These are phyloP conservation scores for Galerucella calmariensis DNA, from an alignment of 2,888 invertebrate genomes.

Conservation along the genomic window DNA sequence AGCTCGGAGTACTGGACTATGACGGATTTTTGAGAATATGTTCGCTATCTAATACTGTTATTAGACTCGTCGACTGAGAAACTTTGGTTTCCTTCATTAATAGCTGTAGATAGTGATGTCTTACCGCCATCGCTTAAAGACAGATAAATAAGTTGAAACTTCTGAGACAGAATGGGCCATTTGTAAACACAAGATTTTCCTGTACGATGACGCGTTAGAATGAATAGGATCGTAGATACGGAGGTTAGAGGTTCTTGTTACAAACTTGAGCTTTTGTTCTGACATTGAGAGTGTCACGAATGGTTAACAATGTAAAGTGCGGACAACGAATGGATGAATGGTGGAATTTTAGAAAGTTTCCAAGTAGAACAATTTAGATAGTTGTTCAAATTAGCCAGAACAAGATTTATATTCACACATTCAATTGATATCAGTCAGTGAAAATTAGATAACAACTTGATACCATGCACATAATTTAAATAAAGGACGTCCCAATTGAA, in stretches of 20 bases:
- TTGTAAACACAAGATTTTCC: conserved; percentile 39
- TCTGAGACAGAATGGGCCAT: conserved; percentile 23
- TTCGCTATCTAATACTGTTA: neutral
- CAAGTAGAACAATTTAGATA: neutral
- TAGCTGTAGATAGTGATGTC: conserved; percentile 9
- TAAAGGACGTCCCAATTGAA: too few relatives aligned
- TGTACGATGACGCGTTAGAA: conserved; percentile 20
- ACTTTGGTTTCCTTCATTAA: neutral
- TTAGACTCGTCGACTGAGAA: neutral
- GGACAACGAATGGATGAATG: neutral
- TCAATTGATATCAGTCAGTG: neutral
- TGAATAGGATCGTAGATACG: conserved; percentile 29
- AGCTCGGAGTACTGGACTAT: neutral
- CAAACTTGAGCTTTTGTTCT: conserved; percentile 17
- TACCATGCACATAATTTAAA: too few relatives aligned
- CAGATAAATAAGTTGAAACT: conserved; percentile 27
- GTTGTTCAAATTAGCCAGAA: neutral
- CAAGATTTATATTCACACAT: neutral
- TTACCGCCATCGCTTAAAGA: conserved; percentile 9
- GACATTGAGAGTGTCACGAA: neutral
- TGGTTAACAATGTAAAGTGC: neutral
- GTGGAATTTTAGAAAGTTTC: neutral
- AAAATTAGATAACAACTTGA: too few relatives aligned
- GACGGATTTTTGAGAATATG: neutral
- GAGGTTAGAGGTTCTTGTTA: conserved; percentile 24